Conservation (phyloP, 1,140 invertebrate species). For the Pseudomyrmex dendroicus region DNA sequence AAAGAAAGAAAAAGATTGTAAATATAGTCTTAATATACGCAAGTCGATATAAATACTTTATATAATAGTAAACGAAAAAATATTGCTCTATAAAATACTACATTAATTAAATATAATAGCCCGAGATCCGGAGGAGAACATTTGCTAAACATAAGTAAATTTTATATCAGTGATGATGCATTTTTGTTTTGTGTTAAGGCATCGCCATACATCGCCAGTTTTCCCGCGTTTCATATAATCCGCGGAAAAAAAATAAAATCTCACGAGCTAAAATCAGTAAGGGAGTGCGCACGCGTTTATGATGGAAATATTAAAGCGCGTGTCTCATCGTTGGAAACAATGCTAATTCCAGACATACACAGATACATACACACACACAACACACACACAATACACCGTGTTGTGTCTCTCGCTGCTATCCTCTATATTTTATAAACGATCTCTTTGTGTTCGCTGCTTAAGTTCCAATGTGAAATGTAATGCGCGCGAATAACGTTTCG, state of each 20-base stretch:
- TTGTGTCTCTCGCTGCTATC: conserved; percentile 71
- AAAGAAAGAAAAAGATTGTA: conserved; percentile 78
- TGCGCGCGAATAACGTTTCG: conserved; percentile 60
- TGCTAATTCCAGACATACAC: conserved; percentile 55
- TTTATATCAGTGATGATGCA: conserved; percentile 84
- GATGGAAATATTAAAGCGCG: conserved; percentile 56
- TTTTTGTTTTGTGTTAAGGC: conserved; percentile 63
- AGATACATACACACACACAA: conserved; percentile 59
- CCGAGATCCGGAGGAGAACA: conserved; percentile 69
- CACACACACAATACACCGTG: conserved; percentile 50
- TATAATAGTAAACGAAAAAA: conserved; percentile 80
- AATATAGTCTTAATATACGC: conserved; percentile 85
- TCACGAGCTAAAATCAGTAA: conserved; percentile 67
- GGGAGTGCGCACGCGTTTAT: conserved; percentile 53
- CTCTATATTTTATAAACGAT: conserved; percentile 80
- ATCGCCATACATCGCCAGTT: conserved; percentile 76
- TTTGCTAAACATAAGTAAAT: conserved; percentile 83
- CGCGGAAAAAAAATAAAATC: conserved; percentile 47
- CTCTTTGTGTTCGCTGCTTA: conserved; percentile 79
- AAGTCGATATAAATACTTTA: conserved; percentile 84
- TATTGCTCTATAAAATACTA: conserved; percentile 80
- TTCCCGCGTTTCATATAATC: conserved; percentile 64
- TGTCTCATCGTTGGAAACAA: conserved; percentile 49
- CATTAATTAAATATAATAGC: conserved; percentile 77
- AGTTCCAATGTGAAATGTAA: conserved; percentile 62